Evolutionary conservation across 2,113 vertebrate genomes (phyloP), one percentile per base, ranked within the genome.

Genomic region (Leiothrix lutea): DNA sequence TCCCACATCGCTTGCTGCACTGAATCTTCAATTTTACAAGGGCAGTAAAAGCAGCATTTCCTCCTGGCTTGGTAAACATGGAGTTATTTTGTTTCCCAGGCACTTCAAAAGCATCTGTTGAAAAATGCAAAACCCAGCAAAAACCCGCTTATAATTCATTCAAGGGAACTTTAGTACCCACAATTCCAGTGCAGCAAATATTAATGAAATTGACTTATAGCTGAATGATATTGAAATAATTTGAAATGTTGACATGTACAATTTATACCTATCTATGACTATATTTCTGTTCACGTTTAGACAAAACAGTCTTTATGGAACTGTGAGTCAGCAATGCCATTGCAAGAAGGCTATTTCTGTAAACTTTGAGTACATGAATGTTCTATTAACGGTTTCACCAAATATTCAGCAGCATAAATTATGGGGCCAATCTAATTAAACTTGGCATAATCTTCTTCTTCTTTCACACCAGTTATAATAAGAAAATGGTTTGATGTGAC

Each of bases 11-110:
- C 96, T 65, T 78, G n/a, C 50, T 97, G 90, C 21, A 98, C 61
- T 2, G 90, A 88, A 14, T 72, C 53, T 7, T 96, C 93, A 57
- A 20, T 91, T 28, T 72, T 66, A 50, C 94, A 92, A 73, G 86
- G 84, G 26, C 97, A 98, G n/a, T 95, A 80, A 99, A 96, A 31
- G 97, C 97, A 70, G 98, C 13, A 35, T 98, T 98, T 92, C 77
- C 24, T 90, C 94, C 97, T 73, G 73, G 86, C 72, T 97, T 79
- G 5, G 91, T 92, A 57, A 94, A n/a, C 5, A 97, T 1, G 2
- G 96, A 82, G 13, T 51, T 61, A 50, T 54, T 91, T 71, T 17
- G 31, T 47, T 80, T 87, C 24, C 28, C 70, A 45, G 33, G 35
- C 10, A 18, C 22, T 35, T 92, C 89, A 95, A 98, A 98, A 75